Base-by-base conservation (phyloP, 2,113 vertebrate species). In the Gopherus flavomarginatus region DNA sequence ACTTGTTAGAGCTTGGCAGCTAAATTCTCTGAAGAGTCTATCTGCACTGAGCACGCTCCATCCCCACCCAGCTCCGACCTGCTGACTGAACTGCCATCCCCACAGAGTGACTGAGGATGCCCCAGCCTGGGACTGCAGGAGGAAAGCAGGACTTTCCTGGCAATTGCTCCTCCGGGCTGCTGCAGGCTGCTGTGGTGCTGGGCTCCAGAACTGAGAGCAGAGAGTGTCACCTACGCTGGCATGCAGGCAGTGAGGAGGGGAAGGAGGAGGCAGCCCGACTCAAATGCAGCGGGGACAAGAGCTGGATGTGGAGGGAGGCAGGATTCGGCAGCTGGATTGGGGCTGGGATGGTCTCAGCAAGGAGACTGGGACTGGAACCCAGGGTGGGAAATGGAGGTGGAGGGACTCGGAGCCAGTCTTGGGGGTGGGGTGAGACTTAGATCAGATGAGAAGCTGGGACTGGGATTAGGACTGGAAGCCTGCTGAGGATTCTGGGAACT, bases 391-490 rank as follows among this genome's bases (percentile, higher is more conserved):
- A 59, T 59, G 53, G 21, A 8, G 53, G 7, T 22, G 53, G 1
- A 8, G 53, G 56, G 56, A 57, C 56, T 57, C 29, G 3, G 59
- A 14, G 14, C 59, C 59, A 65, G 56, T 57, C 56, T 13, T 62
- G 59, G 59, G 29, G 27, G 12, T 31, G 35, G 62, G 35, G 16
- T 69, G 35, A 8, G 57, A 12, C 57, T 29, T 62, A 62, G 35
- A 35, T 69, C 62, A n/a, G 31, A 69, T 8, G 62, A 69, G 62
- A 8, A n/a, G 62, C 13, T 31, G 59, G 29, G 27, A 14, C 44
- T 0, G 0, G 47, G 27, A 7, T 38, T 0, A 0, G 47, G 85
- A 14, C 24, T 50, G n/a, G 5, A 27, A 62, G 27, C 12, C 57
- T 62, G 57, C 12, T 62, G 57, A 62, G 57, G 27, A 62, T 62